Evolutionary conservation across 2,113 vertebrate genomes (phyloP).

Genomic region (Poecilia latipinna): DNA sequence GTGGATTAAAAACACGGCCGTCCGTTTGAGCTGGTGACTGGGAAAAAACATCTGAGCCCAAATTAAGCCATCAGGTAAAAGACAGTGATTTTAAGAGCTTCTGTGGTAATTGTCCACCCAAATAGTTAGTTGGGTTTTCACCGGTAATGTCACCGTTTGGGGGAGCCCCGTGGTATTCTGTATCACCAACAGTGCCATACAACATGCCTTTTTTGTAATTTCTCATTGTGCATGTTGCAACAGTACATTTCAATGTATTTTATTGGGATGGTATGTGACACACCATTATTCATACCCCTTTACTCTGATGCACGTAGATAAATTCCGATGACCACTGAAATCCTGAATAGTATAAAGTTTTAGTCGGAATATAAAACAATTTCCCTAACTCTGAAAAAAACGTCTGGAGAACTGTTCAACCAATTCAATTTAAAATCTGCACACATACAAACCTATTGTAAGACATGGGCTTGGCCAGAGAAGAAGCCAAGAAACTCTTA

Average conservation of each 20-base stretch:
- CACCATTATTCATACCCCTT: too few relatives aligned
- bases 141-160: constrained; percentile 6
- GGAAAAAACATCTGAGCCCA: constrained; percentile 46
- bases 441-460: background rate
- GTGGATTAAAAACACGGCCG: constrained; percentile 72
- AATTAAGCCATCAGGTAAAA: constrained; percentile 45
- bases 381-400: too few relatives aligned
- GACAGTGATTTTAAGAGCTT: constrained; percentile 41
- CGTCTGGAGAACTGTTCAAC: too few relatives aligned
- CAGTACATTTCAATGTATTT: too few relatives aligned
- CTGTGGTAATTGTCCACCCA: constrained; percentile 29
- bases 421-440: background rate
- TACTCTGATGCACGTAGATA: too few relatives aligned
- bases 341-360: too few relatives aligned
- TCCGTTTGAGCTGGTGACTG: constrained; percentile 69
- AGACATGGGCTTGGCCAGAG: background rate
- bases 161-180: background rate
- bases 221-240: too few relatives aligned
- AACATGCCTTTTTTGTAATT: background rate
- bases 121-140: constrained; percentile 39
- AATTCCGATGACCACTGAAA: too few relatives aligned
- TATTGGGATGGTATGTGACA: too few relatives aligned
- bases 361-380: too few relatives aligned
- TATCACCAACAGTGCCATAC: background rate
- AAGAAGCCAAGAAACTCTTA: background rate